Percentiles rank a stretch among this genome's conserved stretches.
Evolutionary conservation across 1,140 invertebrate species (phyloP).

Genomic region (Diabrotica virgifera): DNA sequence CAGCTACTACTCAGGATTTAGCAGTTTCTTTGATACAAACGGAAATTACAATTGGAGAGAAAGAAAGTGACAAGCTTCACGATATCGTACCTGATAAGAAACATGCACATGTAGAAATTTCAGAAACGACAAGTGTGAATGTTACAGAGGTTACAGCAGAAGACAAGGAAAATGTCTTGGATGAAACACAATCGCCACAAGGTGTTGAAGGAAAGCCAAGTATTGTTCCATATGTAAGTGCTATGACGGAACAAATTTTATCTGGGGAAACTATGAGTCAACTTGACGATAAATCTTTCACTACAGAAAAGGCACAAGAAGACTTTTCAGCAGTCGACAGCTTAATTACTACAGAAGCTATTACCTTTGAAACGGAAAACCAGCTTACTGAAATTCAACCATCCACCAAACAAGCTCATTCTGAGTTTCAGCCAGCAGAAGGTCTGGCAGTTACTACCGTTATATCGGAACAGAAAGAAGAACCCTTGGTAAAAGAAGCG

Average conservation of each 20-base stretch:
- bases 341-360: slow-evolving; percentile 44
- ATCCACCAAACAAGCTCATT: slow-evolving; percentile 47
- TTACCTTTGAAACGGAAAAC: slow-evolving; percentile 54
- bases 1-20: slow-evolving; percentile 43
- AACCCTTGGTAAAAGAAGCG: slow-evolving; percentile 43
- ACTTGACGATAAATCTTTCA: slow-evolving; percentile 35
- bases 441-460: slow-evolving; percentile 52
- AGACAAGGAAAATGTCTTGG: slow-evolving; percentile 54
- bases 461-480: slow-evolving; percentile 54
- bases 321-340: slow-evolving; percentile 50
- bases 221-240: slow-evolving; percentile 53
- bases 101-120: slow-evolving; percentile 48
- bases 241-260: slow-evolving; percentile 51
- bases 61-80: slow-evolving; percentile 50
- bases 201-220: slow-evolving; percentile 50
- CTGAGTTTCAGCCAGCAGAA: slow-evolving; percentile 51
- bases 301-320: slow-evolving; percentile 47
- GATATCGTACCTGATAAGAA: slow-evolving; percentile 53
- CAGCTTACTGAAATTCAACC: slow-evolving; percentile 48
- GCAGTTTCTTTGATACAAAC: slow-evolving; percentile 46
- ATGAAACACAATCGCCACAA: slow-evolving; percentile 45
- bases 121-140: slow-evolving; percentile 51
- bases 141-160: slow-evolving; percentile 50
- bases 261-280: slow-evolving; percentile 27
- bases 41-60: slow-evolving; percentile 52